A percentile compares a stretch with the other conserved stretches of the same genome.
Evolutionary conservation across 2,888 invertebrate species (phyloP).

Genomic region (Carpatolechia fugitivella): DNA sequence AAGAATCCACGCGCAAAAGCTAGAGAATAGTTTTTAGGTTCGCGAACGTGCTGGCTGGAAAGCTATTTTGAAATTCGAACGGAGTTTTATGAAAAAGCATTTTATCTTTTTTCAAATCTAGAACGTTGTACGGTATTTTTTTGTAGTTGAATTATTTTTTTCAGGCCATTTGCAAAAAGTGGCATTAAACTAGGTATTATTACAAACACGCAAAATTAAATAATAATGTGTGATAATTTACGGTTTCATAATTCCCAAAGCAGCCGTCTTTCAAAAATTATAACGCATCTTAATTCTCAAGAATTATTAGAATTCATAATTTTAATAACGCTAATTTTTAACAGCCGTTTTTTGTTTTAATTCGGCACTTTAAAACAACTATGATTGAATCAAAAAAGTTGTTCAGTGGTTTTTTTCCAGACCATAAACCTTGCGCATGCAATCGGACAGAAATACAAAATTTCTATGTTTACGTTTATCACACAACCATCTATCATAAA

Average conservation of each 20-base stretch:
- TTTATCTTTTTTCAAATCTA: neutral
- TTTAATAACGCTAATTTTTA: neutral
- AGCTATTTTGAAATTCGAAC: neutral
- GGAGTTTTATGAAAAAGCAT: neutral
- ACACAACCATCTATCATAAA: constrained; percentile 38
- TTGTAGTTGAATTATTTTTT: neutral
- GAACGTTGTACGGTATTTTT: neutral
- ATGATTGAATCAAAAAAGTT: neutral
- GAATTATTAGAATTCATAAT: neutral
- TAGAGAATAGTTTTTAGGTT: neutral
- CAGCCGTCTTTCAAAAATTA: neutral
- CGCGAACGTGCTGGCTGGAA: constrained; percentile 1
- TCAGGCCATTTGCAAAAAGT: neutral
- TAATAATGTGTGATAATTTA: neutral
- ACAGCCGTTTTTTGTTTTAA: neutral
- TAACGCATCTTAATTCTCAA: neutral
- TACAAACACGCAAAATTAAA: neutral
- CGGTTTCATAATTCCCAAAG: no score
- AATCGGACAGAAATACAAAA: neutral
- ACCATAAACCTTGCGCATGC: neutral
- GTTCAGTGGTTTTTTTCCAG: neutral
- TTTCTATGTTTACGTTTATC: constrained; percentile 28
- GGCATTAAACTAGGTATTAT: neutral
- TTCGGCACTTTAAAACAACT: neutral
- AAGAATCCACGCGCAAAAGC: neutral